Base-by-base conservation (phyloP, 1,140 invertebrate genomes). In the Holcopasites calliopsidis region DNA sequence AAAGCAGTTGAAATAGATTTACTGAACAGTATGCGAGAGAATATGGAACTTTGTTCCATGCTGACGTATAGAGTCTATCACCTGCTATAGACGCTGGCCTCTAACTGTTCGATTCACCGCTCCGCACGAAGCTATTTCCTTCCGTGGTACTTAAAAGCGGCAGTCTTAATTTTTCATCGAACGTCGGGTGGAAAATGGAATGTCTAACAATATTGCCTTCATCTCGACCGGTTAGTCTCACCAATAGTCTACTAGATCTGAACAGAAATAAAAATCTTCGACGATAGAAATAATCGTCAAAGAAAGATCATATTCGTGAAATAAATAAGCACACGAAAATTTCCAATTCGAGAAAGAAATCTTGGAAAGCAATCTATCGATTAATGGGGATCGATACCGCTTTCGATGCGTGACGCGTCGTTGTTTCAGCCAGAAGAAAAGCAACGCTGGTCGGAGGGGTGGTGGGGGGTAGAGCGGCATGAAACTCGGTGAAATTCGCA, bases 11-110 rank as follows among this genome's bases (percentile, higher is more conserved):
- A n/a, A n/a, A n/a, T n/a, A n/a, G 16, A 2, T 4, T 1, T 2
- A 55, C 10, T 10, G 28, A 16, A 26, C 4, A 54, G 26, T 18
- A 16, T 1, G 10, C 4, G 5, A 8, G 38, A 35, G 23, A 61
- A 35, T 49, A n/a, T 58, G 62, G 35, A 61, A 35, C n/a, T n/a
- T 62, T 8, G 42, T 33, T 18, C 42, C n/a, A 47, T 35, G 50
- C n/a, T 26, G 50, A 44, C 50, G 40, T 44, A 35, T 42, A 50
- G 38, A n/a, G 66, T 61, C 60, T 61, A 72, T 74, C 83, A 82
- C 80, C 83, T 83, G 83, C 78, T 75, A 71, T 57, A 76, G 71
- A 68, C 72, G 40, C 62, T 44, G 49, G 64, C 23, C 62, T 68
- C 40, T 75, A 75, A 75, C 72, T 21, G 69, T 61, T 44, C 47